These are phyloP conservation scores for Anodontia alba DNA, from an alignment of 2,888 invertebrate species.

Conservation along the genomic window DNA sequence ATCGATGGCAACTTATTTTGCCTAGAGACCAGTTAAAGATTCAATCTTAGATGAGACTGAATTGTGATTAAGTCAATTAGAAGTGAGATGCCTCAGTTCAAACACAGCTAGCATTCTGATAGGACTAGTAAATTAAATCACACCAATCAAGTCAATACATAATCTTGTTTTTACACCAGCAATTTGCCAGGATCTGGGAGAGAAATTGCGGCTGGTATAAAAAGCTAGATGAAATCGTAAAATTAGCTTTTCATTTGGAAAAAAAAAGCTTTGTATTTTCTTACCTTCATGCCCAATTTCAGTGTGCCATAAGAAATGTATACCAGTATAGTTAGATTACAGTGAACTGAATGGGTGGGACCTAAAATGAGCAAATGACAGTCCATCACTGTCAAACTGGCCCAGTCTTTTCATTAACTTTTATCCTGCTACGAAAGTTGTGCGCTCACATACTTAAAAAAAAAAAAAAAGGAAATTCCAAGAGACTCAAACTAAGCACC, in stretches of 20 bases:
- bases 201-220: background rate
- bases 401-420: no score
- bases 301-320: no score
- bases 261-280: no score
- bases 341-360: no score
- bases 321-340: no score
- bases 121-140: slow-evolving; percentile 14
- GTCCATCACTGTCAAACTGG: no score
- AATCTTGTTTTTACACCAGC: slow-evolving; percentile 13
- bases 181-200: background rate
- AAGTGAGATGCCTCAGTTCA: slow-evolving; percentile 5
- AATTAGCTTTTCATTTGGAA: background rate
- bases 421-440: no score
- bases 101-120: slow-evolving; percentile 7
- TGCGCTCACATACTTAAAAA: no score
- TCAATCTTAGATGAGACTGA: slow-evolving; percentile 17
- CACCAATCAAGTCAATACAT: slow-evolving; percentile 8
- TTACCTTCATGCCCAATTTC: no score
- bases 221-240: background rate
- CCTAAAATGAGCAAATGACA: no score
- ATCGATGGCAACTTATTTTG: slow-evolving; percentile 7
- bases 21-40: slow-evolving; percentile 17
- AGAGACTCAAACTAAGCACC: no score
- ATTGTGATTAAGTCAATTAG: slow-evolving; percentile 20
- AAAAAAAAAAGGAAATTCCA: no score